These are phyloP conservation scores for Caenorhabditis parvicauda DNA, from an alignment of 2,888 invertebrate genomes.

Conservation along the genomic window DNA sequence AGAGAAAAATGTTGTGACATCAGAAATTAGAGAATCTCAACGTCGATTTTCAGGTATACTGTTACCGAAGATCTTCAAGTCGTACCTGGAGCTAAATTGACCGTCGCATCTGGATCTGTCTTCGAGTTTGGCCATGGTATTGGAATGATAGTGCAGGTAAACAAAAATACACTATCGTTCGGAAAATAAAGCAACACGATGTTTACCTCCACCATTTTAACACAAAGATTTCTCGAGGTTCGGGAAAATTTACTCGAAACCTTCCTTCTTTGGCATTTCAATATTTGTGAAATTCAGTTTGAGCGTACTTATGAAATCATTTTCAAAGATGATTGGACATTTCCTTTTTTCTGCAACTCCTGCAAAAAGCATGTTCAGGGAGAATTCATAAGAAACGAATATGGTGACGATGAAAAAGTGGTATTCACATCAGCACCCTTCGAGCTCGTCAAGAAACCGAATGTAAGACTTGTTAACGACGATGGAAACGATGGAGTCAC, in stretches of 20 bases:
- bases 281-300: too few relatives aligned
- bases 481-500: constrained; percentile 54
- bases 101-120: constrained; percentile 82
- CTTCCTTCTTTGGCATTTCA: too few relatives aligned
- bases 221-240: too few relatives aligned
- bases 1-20: neutral
- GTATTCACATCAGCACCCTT: constrained; percentile 54
- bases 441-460: constrained; percentile 27
- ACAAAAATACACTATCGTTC: too few relatives aligned
- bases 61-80: constrained; percentile 92
- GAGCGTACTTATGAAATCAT: too few relatives aligned
- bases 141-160: constrained; percentile 85
- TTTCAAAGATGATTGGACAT: too few relatives aligned
- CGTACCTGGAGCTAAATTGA: constrained; percentile 84
- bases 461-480: constrained; percentile 56
- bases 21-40: neutral
- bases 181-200: too few relatives aligned
- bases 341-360: too few relatives aligned
- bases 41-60: constrained; percentile 69
- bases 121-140: constrained; percentile 83
- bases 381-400: constrained; percentile 52
- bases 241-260: too few relatives aligned
- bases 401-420: constrained; percentile 38
- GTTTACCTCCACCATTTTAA: too few relatives aligned
- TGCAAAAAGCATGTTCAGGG: constrained; percentile 30